Evolutionary conservation across 1,140 invertebrate species (phyloP).

Genomic region (Calephelis nemesis): DNA sequence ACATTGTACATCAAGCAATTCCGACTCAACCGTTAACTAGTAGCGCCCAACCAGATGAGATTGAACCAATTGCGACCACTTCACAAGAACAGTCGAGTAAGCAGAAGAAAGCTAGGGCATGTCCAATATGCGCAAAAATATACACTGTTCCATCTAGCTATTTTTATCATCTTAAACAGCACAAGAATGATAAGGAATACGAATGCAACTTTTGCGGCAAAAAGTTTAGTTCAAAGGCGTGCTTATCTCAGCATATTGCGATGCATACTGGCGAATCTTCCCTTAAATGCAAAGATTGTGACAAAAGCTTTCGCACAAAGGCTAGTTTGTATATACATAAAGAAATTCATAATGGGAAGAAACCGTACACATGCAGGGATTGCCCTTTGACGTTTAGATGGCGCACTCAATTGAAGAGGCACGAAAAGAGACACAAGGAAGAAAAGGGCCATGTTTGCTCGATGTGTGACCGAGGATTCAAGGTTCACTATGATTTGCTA

Average conservation of each 20-base stretch:
- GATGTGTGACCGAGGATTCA: neutral
- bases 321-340: constrained; percentile 80
- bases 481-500: constrained; percentile 7
- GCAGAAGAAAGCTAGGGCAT: constrained; percentile 81
- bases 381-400: constrained; percentile 4
- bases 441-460: constrained; percentile 5
- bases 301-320: constrained; percentile 77
- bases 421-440: constrained; percentile 8
- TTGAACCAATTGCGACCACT: neutral
- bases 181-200: constrained; percentile 79
- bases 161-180: constrained; percentile 81
- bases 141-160: constrained; percentile 82
- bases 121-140: constrained; percentile 84
- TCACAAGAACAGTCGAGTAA: neutral
- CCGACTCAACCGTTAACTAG: neutral
- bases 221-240: constrained; percentile 75
- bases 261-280: constrained; percentile 76
- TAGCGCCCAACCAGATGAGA: neutral
- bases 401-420: constrained; percentile 9
- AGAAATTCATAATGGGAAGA: constrained; percentile 70
- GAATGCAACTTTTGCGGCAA: constrained; percentile 78
- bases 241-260: constrained; percentile 53
- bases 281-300: constrained; percentile 75
- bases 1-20: constrained; percentile 16
- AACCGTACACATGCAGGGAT: constrained; percentile 65